Conservation (phyloP, 2,113 vertebrate genomes). For the Gadus chalcogrammus region DNA sequence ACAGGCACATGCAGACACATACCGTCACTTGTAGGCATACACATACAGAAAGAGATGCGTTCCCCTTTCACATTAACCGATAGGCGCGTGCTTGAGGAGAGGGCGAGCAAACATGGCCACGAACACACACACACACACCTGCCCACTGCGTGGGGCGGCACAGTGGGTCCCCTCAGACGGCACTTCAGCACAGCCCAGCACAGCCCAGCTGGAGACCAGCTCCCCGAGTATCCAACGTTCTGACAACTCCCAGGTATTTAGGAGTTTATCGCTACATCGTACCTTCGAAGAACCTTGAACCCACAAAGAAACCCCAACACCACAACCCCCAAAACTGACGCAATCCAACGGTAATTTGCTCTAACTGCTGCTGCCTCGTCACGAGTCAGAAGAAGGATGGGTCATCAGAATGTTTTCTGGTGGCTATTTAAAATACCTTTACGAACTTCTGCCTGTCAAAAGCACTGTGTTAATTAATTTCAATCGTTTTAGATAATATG, state of each 20-base stretch:
- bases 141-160: slow-evolving; percentile 23
- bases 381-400: background rate
- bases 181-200: slow-evolving; percentile 28
- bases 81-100: too few species aligned
- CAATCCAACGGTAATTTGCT: background rate
- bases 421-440: background rate
- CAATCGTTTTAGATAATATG: background rate
- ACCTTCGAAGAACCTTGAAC: too few species aligned
- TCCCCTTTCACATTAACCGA: too few species aligned
- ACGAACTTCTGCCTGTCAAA: background rate
- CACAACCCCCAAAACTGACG: background rate
- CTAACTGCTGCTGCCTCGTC: background rate
- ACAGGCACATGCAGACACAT: background rate
- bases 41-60: too few species aligned
- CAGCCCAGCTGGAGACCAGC: too few species aligned
- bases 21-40: too few species aligned
- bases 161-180: slow-evolving; percentile 47
- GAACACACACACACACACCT: too few species aligned
- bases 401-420: background rate
- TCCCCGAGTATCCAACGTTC: too few species aligned
- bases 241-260: too few species aligned
- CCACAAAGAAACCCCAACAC: too few species aligned
- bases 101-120: too few species aligned
- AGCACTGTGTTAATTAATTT: background rate
- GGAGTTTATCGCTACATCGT: too few species aligned